Evolutionary conservation across 2,797 vertebrate genomes (phyloP), one percentile per base, ranked within the genome.

Genomic region (Acanthurus lineatus): DNA sequence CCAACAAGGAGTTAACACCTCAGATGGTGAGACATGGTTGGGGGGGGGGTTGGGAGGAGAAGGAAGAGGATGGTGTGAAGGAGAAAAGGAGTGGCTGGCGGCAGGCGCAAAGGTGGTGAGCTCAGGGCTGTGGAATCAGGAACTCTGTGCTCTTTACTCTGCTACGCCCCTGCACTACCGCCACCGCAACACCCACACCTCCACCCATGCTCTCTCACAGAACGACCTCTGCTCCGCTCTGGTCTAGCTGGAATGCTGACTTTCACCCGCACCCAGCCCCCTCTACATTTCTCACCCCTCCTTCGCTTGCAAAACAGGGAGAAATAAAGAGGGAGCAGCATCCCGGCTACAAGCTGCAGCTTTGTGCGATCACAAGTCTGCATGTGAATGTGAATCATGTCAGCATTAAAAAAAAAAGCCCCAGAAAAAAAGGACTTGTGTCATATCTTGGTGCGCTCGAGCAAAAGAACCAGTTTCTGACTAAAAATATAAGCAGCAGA

Each of bases 111-210:
- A 94, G 92, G 90, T 92, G 93, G 92, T 95, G 94, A 95, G 94
- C 94, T 95, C 89, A 93, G 90, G 91, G 91, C 91, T 89, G 84
- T 91, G 91, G 95, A 94, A 95, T 95, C 92, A 92, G 90, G 88
- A 92, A 91, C 81, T 93, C 88, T 91, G 83, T 92, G 91, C 89
- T 93, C 92, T 93, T 91, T 90, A 87, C 86, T 71, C 88, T 85
- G 83, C 84, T 84, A 89, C 93, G 74, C 91, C 94, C 91, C 92
- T 94, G 90, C 92, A 89, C 84, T 73, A 56, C 88, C 75, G 61
- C 88, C 83, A 80, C 85, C 65, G 47, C 88, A 83, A 88, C 92
- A 83, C 92, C 92, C 85, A 89, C 91, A 83, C 88, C 84, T 84
- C 89, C 89, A 77, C 88, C 85, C 88, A 64, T 72, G 82, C 84